phyloP scores from a whole-genome alignment of 2,888 invertebrate species.

The Latheticus oryzae region DNA sequence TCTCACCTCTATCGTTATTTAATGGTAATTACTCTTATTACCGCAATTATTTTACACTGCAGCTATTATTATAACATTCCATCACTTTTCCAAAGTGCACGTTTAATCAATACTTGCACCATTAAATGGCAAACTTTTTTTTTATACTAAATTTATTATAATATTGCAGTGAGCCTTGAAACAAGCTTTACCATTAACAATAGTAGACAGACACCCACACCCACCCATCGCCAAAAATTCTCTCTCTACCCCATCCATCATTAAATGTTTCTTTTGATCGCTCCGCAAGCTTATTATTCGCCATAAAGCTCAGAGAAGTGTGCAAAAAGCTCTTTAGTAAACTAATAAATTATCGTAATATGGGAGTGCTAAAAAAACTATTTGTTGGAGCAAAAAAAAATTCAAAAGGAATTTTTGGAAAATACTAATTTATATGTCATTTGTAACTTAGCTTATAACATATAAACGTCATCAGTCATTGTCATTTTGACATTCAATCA shows the following conservation, averaged over 20 bases:
- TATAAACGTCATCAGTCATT: no score
- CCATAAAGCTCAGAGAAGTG: no score
- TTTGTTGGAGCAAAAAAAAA: constrained; percentile 6
- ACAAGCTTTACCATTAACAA: no score
- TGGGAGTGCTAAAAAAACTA: constrained; percentile 12
- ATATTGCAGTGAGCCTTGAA: not conserved
- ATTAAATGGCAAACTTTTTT: not conserved
- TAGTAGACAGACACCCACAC: not conserved
- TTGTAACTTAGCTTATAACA: no score
- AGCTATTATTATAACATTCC: constrained; percentile 20
- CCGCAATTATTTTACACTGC: constrained; percentile 19
- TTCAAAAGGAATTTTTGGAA: no score
- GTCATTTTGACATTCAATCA: no score
- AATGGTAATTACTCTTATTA: constrained; percentile 21
- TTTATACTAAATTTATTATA: not conserved
- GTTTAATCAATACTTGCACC: constrained; percentile 1
- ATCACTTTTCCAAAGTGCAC: constrained; percentile 7
- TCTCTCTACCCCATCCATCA: not conserved
- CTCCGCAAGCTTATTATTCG: no score
- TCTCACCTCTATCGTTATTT: no score
- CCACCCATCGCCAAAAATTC: not conserved
- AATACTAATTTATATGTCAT: no score
- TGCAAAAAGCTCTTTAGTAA: constrained; percentile 16
- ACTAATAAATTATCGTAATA: constrained; percentile 19
- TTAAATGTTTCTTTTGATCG: no score